Evolutionary conservation across 2,113 vertebrate genomes (phyloP).

Genomic region (Chaenogobius annularis): DNA sequence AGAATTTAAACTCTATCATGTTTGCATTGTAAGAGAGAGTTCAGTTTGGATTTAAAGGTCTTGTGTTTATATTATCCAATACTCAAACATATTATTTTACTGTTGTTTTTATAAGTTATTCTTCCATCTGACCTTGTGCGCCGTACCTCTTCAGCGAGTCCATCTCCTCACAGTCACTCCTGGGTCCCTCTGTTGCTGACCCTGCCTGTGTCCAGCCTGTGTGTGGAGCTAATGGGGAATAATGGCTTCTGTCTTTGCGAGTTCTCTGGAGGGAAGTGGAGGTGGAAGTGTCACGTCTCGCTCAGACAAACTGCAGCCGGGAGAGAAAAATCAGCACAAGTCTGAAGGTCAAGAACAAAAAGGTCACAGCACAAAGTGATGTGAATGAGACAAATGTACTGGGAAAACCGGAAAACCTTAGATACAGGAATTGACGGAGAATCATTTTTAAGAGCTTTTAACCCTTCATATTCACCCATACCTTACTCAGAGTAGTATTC

Average conservation of each 20-base stretch:
- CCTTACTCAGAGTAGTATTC: no score
- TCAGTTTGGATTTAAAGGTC: no score
- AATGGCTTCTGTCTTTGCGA: slow-evolving; percentile 33
- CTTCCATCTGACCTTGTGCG: not conserved
- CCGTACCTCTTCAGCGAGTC: not conserved
- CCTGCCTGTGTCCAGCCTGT: slow-evolving; percentile 43
- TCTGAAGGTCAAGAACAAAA: not conserved
- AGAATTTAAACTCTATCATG: not conserved
- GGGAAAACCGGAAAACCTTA: not conserved
- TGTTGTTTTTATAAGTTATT: not conserved
- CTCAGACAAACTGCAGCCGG: slow-evolving; percentile 11
- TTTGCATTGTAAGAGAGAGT: no score
- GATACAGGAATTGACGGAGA: not conserved
- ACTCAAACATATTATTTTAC: not conserved
- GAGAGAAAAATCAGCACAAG: slow-evolving; percentile 17
- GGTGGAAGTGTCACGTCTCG: slow-evolving; percentile 42
- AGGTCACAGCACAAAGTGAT: not conserved
- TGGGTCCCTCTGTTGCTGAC: slow-evolving; percentile 27
- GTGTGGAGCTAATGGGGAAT: slow-evolving; percentile 57
- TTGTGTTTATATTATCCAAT: no score
- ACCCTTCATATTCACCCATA: no score
- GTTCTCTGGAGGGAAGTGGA: slow-evolving; percentile 29
- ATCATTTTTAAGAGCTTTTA: not conserved
- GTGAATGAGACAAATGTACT: not conserved
- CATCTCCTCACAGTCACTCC: slow-evolving; percentile 13